Percentiles rank a stretch among this genome's conserved stretches.
Evolutionary conservation across 2,797 vertebrate genomes (phyloP).

Genomic region (Botia kubotai): DNA sequence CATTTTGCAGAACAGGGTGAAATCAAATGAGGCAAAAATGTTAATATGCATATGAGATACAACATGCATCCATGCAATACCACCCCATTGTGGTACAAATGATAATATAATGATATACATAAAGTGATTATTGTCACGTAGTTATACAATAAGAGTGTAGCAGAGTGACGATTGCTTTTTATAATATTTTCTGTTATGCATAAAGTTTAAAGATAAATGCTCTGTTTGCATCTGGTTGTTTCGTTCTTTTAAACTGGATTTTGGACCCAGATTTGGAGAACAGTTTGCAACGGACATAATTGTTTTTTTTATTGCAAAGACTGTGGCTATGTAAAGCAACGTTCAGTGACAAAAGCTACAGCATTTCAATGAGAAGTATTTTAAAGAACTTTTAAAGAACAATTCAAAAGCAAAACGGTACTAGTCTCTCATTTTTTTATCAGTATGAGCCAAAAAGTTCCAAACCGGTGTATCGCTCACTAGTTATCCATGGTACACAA

Average conservation of each 20-base stretch:
- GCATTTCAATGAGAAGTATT: no score
- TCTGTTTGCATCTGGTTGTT: no score
- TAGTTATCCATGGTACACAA: neutral
- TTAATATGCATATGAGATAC: slow-evolving; percentile 22
- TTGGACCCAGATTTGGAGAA: no score
- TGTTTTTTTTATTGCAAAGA: no score
- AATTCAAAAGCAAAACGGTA: no score
- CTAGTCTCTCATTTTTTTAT: no score
- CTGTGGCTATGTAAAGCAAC: neutral
- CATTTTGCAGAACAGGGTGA: slow-evolving; percentile 19
- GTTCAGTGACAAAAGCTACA: neutral
- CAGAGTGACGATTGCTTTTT: neutral
- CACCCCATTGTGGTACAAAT: slow-evolving; percentile 13
- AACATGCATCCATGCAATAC: neutral
- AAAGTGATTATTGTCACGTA: neutral
- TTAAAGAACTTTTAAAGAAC: no score
- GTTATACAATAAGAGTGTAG: neutral
- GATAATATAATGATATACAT: slow-evolving; percentile 10
- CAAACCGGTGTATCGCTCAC: neutral
- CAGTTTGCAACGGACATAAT: no score
- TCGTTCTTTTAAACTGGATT: no score
- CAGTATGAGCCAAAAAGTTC: no score
- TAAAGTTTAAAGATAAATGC: no score
- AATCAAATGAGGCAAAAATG: slow-evolving; percentile 34
- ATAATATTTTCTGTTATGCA: no score